Evolutionary conservation across 2,797 vertebrate genomes (phyloP).

Genomic region (Leontocebus nigricollis): DNA sequence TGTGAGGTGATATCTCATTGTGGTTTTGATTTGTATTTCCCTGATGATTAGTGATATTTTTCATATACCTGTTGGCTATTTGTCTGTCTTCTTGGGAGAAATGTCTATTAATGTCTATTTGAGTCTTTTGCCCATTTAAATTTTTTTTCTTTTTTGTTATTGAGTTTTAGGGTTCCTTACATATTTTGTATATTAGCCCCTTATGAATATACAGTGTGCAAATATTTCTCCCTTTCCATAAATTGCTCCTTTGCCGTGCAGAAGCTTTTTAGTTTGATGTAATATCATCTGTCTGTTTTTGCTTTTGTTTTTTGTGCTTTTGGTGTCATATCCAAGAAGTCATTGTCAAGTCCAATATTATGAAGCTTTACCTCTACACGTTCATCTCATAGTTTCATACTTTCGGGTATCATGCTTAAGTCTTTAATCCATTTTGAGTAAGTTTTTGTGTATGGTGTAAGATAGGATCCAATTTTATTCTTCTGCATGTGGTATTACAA

Average conservation of each 20-base stretch:
- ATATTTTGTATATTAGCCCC: not conserved
- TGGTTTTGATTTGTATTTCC: not conserved
- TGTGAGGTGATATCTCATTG: not conserved
- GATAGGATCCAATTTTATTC: not conserved
- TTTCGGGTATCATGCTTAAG: not conserved
- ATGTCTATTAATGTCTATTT: not conserved
- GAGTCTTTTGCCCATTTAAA: not conserved
- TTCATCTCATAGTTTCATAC: not conserved
- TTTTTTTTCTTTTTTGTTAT: not conserved
- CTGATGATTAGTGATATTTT: not conserved
- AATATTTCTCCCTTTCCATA: not conserved
- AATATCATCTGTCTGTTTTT: not conserved
- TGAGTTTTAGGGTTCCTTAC: not conserved
- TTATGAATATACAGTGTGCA: not conserved
- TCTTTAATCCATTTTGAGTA: not conserved
- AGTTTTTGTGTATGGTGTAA: not conserved
- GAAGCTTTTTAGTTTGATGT: not conserved
- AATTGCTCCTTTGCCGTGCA: not conserved
- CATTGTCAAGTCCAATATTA: not conserved
- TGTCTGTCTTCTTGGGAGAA: not conserved
- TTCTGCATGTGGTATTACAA: not conserved
- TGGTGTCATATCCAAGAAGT: not conserved
- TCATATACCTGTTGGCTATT: not conserved
- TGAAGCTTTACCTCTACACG: not conserved
- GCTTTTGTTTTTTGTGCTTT: not conserved